Base-by-base conservation (phyloP, 1,140 invertebrate genomes). In the Atta cephalotes region DNA sequence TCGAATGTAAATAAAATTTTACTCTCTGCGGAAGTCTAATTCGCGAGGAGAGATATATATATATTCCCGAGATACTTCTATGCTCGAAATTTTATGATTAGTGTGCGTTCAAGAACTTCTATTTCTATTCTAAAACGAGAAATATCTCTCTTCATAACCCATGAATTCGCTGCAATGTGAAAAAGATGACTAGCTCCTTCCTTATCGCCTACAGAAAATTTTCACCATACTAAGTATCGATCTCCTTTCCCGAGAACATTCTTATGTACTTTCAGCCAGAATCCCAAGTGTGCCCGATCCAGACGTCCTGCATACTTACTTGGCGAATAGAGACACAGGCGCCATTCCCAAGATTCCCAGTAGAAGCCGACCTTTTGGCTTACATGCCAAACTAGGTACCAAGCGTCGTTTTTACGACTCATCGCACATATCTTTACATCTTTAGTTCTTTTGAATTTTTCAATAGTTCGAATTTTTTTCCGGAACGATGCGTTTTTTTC, bases 361-460 rank as follows among this genome's bases (percentile, higher is more conserved):
- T 84, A 92, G 92, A 49, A 66, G 90, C 10, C 91, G 92, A 65
- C 90, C 94, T 74, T 92, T 92, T 87, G 91, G 92, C 21, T 74
- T 95, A 14, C 74, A 89, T 58, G 86, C 94, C 7, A 95, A 95
- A 79, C 80, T 95, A 39, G 94, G 95, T 95, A 91, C 74, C 39
- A 72, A 49, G 35, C 71, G 25, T 84, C 71, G 49, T 63, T 87
- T 66, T n/a, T 78, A 76, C 66, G 66, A 82, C 63, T 91, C 89
- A 91, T 88, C 53, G 63, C 31, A 2, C 10, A 74, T 62, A 84
- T 84, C 35, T 28, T 51, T 25, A 70, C 16, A 21, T 74, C 49
- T 84, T 84, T 62, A 35, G 25, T 9, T 82, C 25, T 49, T 76
- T 74, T 76, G 25, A 49, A 62, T 84, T 74, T 84, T 62, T 63